Base-by-base conservation (phyloP, 1,140 invertebrate genomes). In the Platyura marginata region DNA sequence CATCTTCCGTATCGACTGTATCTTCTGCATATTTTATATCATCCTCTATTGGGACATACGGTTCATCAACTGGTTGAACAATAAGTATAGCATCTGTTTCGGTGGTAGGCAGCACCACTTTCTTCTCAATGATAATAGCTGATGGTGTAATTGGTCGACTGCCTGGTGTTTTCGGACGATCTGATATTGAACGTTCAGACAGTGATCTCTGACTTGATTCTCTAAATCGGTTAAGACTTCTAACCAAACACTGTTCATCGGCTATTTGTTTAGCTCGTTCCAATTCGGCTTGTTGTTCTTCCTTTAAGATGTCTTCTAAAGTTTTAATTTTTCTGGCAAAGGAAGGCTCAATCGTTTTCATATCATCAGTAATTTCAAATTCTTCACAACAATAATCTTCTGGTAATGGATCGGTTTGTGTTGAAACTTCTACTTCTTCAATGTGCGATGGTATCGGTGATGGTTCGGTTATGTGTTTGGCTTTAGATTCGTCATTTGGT, bases 341-440 rank as follows among this genome's bases (percentile, higher is more conserved):
- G 5, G 40, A 25, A 0, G 56, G 51, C 35, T 58, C 53, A 5
- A 58, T 59, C 15, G 58, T 47, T 40, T 56, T 53, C 52, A 59
- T 56, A 43, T 61, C 59, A 29, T 71, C 70, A 44, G 70, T 69
- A 38, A 70, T 63, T 45, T 69, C 64, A 32, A 73, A 60, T 49
- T 73, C 78, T 51, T 80, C 75, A 40, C 73, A 80, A 20, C 79
- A 66, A 44, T 81, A 69, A 50, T 82, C 80, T 52, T 84, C 79
- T 1, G 81, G 79, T 18, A 85, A 51, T 1, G 81, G 79, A 60
- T 86, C 82, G 1, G 82, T 86, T 61, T 86, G 83, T 0, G 79
- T 84, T 1, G 79, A 81, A 2, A 80, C 73, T 49, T 79, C 77
- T 18, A 74, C 73, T 61, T 85, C 77, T 34, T 72, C 50, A 21